Base-by-base conservation (phyloP, 2,888 invertebrate species). In the Drosophila mercatorum region DNA sequence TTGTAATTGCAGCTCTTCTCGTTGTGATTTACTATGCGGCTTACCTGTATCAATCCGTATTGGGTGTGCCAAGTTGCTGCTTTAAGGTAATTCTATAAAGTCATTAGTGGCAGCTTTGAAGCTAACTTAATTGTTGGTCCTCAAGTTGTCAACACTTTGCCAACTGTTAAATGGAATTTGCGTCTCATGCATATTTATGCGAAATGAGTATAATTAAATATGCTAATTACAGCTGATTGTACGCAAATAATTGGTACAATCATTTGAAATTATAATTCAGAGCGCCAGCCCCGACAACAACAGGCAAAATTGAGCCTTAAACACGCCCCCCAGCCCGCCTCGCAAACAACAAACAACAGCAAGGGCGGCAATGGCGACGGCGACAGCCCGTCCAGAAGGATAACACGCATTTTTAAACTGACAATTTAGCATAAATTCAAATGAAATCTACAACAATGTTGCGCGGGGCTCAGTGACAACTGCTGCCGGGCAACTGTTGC, bases 171-270 rank as follows among this genome's bases (percentile, higher is more conserved):
- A 74, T 78, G 83, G 75, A 80, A 80, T 83, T 80, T 82, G 74
- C 68, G 72, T 57, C 79, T 85, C 82, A 86, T 86, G 86, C 87
- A 86, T 86, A 86, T 86, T 87, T 87, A 86, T 87, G 79, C 68
- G 55, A 65, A 70, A 83, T 79, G 65, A 70, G 80, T 80, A 79
- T 83, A 87, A 87, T 87, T 87, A 84, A 88, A 87, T 81, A 87
- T 87, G 86, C 84, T 83, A 87, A 87, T 87, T 88, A 84, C 79
- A 77, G 80, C 88, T 87, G 86, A 87, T 87, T 87, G 87, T 87
- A 86, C 78, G 72, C 79, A 81, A 81, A 81, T 81, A 74, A 81
- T 79, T 80, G 80, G 83, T 81, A 86, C 85, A 87, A 87, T 83
- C 84, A 85, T 87, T 87, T 88, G 88, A 88, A 87, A 87, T 88